These are phyloP conservation scores for Tuta absoluta DNA, from an alignment of 2,888 invertebrate species.

Conservation along the genomic window DNA sequence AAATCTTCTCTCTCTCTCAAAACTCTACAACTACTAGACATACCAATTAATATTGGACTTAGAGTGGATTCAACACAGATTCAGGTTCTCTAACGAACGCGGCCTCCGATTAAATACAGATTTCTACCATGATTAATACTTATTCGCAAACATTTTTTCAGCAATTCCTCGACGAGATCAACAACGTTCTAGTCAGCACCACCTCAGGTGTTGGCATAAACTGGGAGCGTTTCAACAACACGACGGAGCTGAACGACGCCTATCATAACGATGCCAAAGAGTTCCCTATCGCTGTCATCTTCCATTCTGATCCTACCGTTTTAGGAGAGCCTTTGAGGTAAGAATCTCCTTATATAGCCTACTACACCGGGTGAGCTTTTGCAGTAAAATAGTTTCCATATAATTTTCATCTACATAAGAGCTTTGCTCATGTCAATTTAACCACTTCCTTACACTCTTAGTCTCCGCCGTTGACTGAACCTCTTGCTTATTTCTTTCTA, in stretches of 20 bases:
- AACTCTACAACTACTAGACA: too few species aligned
- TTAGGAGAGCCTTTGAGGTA: conserved; percentile 78
- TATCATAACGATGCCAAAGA: conserved; percentile 84
- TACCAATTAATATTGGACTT: too few species aligned
- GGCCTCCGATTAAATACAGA: neutral
- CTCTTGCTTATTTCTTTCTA: too few species aligned
- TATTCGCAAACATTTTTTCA: conserved; percentile 48
- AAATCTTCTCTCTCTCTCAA: too few species aligned
- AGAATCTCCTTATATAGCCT: neutral
- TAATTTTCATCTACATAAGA: too few species aligned
- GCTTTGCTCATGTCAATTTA: too few species aligned
- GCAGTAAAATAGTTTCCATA: neutral
- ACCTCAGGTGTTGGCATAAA: conserved; percentile 78
- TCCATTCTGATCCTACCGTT: conserved; percentile 76
- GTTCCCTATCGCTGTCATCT: conserved; percentile 87
- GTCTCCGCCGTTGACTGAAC: too few species aligned
- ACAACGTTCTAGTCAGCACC: conserved; percentile 80
- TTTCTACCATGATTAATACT: neutral
- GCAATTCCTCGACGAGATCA: conserved; percentile 84
- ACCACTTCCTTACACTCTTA: too few species aligned
- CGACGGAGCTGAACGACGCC: conserved; percentile 84
- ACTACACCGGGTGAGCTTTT: too few species aligned
- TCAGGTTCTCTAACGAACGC: too few species aligned
- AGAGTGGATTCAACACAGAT: too few species aligned
- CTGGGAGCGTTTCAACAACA: conserved; percentile 84